A percentile compares a stretch with the other conserved stretches of the same genome.
Evolutionary conservation across 2,888 invertebrate species (phyloP).

Genomic region (Scaptomyza flava): DNA sequence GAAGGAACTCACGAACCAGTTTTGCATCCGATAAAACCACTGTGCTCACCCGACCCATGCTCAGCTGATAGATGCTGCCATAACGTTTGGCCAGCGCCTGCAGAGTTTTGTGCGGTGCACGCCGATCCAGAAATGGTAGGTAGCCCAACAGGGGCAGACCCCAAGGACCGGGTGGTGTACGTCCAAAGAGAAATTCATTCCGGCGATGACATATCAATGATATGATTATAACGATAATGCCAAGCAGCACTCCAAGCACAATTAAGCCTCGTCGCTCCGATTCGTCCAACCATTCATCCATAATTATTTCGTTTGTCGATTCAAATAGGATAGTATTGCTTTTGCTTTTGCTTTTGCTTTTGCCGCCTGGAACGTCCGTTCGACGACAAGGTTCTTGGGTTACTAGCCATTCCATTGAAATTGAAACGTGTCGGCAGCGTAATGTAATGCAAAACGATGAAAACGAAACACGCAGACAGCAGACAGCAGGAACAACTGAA

Average conservation of each 20-base stretch:
- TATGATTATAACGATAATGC: slow-evolving; percentile 26
- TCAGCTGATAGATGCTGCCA: slow-evolving; percentile 90
- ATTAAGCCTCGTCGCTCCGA: slow-evolving; percentile 6
- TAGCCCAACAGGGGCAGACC: slow-evolving; percentile 92
- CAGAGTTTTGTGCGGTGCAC: slow-evolving; percentile 90
- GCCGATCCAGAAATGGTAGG: slow-evolving; percentile 89
- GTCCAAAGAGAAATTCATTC: slow-evolving; percentile 54
- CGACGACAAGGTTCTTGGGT: slow-evolving; percentile 55
- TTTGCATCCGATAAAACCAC: slow-evolving; percentile 91
- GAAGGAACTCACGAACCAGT: slow-evolving; percentile 89
- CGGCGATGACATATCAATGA: slow-evolving; percentile 59
- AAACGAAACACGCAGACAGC: slow-evolving; percentile 20
- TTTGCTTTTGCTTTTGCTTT: not conserved
- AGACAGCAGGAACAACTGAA: slow-evolving; percentile 21
- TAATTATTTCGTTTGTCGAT: not conserved
- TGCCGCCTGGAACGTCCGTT: slow-evolving; percentile 54
- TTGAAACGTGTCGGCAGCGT: slow-evolving; percentile 57
- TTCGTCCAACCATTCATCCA: not conserved
- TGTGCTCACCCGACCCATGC: slow-evolving; percentile 90
- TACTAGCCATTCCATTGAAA: slow-evolving; percentile 68
- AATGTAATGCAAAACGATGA: slow-evolving; percentile 14
- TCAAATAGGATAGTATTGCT: not conserved
- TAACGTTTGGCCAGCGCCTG: slow-evolving; percentile 88
- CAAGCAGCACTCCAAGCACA: slow-evolving; percentile 34
- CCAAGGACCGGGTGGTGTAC: slow-evolving; percentile 89